Evolutionary conservation across 2,113 vertebrate species (phyloP).

Genomic region (Rutilus rutilus): DNA sequence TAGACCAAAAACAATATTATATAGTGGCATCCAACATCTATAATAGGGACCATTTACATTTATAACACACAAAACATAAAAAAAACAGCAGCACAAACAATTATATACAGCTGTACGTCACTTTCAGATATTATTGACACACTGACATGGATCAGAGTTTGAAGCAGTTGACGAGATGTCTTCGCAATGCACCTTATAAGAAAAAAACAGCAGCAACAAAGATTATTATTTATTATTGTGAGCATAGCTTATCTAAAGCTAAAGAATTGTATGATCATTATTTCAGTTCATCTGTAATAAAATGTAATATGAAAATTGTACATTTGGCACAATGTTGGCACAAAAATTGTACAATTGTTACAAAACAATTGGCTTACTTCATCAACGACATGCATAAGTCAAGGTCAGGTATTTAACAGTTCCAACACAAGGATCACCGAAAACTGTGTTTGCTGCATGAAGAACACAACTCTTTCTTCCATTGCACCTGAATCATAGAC

Average conservation of each 20-base stretch:
- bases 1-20: too few species aligned
- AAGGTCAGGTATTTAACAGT: conserved; percentile 23
- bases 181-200: conserved; percentile 3
- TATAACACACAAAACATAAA: not conserved
- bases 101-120: conserved; percentile 23
- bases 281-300: not conserved
- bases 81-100: not conserved
- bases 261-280: not conserved
- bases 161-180: conserved; percentile 11
- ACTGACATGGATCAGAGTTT: conserved; percentile 34
- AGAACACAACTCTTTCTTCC: not conserved
- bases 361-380: not conserved
- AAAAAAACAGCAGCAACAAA: not conserved
- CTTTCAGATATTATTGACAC: conserved; percentile 20
- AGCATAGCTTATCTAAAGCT: not conserved
- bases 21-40: not conserved
- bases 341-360: too few species aligned
- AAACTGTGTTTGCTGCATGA: not conserved
- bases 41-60: not conserved
- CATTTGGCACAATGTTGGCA: too few species aligned
- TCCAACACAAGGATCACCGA: conserved; percentile 25
- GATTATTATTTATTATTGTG: not conserved
- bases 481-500: conserved; percentile 7
- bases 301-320: not conserved
- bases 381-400: accelerated